Conservation (phyloP, 1,140 invertebrate genomes). For the Acromyrmex echinatior region DNA sequence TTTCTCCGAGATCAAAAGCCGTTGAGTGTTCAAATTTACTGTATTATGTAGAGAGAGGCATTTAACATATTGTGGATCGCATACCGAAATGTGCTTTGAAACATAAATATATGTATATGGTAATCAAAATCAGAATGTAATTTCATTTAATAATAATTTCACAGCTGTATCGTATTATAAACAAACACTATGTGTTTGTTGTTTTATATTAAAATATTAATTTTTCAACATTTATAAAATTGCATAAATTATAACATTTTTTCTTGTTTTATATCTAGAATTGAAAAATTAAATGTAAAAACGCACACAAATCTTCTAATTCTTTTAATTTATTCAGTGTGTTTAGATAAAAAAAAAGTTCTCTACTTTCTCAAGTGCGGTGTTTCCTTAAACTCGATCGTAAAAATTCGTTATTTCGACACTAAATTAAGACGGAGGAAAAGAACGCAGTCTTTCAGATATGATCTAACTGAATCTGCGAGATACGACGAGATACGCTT, state of each 20-base stretch:
- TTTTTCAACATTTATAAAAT: background rate
- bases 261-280: background rate
- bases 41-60: background rate
- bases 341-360: background rate
- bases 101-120: background rate
- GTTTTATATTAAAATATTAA: constrained; percentile 1
- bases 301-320: background rate
- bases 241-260: background rate
- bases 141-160: background rate
- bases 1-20: constrained; percentile 24
- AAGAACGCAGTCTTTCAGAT: background rate
- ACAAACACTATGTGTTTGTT: background rate
- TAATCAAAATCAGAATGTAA: background rate
- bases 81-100: background rate
- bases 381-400: background rate
- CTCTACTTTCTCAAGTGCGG: background rate
- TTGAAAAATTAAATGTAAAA: background rate
- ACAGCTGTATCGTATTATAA: background rate
- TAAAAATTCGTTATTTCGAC: background rate
- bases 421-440: background rate
- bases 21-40: background rate
- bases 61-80: background rate
- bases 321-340: background rate
- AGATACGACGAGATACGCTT: background rate
- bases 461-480: background rate